Conservation (phyloP, 2,888 invertebrate genomes). For the Dolomedes plantarius region DNA sequence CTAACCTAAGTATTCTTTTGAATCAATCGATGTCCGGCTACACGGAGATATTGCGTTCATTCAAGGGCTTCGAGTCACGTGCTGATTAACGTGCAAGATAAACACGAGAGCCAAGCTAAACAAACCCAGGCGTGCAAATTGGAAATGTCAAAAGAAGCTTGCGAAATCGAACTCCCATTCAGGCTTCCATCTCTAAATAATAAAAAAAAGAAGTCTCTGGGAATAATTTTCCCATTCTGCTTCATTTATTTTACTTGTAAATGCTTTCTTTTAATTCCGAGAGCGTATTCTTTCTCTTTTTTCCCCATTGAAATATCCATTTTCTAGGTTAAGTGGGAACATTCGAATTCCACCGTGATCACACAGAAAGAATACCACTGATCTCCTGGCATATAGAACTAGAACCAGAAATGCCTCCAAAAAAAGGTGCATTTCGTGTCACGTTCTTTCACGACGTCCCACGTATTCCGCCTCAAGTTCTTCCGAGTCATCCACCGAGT, state of each 20-base stretch:
- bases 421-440: not conserved
- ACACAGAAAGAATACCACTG: not conserved
- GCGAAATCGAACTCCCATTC: no score
- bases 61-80: no score
- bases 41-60: no score
- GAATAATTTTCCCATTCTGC: not conserved
- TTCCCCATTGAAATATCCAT: not conserved
- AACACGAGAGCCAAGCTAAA: no score
- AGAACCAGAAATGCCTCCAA: not conserved
- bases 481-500: not conserved
- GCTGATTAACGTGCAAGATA: no score
- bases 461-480: constrained; percentile 23
- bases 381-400: not conserved
- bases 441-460: constrained; percentile 19
- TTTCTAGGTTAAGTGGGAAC: not conserved
- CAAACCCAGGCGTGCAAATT: no score
- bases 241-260: no score
- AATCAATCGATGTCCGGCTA: no score
- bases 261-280: not conserved
- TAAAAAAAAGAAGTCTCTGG: no score
- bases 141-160: no score
- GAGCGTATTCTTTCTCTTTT: not conserved
- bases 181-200: no score
- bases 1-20: no score
- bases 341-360: not conserved